phyloP scores from a whole-genome alignment of 1,140 invertebrate species.

The Platorchestia sp. region DNA sequence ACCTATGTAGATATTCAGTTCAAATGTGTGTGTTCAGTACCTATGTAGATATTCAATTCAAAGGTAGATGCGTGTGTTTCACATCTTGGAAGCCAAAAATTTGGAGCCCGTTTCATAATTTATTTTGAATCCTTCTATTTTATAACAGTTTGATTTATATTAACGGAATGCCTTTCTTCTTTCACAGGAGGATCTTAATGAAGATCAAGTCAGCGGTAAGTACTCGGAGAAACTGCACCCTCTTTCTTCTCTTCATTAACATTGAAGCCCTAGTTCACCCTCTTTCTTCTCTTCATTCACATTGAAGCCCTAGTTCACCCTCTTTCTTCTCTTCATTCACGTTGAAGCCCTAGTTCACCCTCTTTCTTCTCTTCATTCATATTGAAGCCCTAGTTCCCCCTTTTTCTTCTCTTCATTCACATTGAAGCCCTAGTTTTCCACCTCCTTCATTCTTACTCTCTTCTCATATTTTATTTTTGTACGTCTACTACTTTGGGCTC shows the following conservation, averaged over 20 bases:
- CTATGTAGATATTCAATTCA: background rate
- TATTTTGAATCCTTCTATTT: background rate
- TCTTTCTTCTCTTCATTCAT: background rate
- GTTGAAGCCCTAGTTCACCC: background rate
- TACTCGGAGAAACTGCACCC: background rate
- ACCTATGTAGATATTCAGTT: background rate
- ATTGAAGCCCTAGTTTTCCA: background rate
- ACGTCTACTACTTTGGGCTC: background rate
- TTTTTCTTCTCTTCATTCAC: background rate
- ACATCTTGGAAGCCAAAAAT: background rate
- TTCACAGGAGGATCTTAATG: constrained; percentile 41
- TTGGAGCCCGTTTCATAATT: background rate
- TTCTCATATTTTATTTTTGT: background rate
- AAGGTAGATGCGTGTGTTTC: background rate
- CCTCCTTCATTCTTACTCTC: too few species aligned
- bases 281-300: background rate
- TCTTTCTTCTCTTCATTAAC: background rate
- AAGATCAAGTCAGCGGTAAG: constrained; percentile 47
- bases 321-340: too few species aligned
- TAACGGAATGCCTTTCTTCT: background rate
- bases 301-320: background rate
- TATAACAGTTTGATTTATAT: background rate
- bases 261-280: background rate
- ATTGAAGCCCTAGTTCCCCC: background rate
- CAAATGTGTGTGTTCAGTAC: background rate